Evolutionary conservation across 2,797 vertebrate species (phyloP), one percentile per base, ranked within the genome.

Genomic region (Liasis olivaceus): DNA sequence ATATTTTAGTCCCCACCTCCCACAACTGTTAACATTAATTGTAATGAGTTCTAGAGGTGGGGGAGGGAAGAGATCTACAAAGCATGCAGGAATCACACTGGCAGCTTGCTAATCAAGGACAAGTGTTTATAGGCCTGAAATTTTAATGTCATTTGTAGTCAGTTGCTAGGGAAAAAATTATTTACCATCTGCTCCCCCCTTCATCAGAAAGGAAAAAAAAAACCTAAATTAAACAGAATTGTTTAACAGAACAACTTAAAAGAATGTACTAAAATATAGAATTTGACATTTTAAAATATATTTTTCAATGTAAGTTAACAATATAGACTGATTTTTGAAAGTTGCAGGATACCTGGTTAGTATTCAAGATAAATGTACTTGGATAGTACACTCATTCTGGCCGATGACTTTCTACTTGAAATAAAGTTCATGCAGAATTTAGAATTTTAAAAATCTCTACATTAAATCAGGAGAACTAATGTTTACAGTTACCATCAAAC

Each of bases 91-190:
- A 90, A 95, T 51, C 81, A 90, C 91, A 93, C 89, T 6, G 87
- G 89, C 87, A 95, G 85, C 36, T 77, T 72, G 90, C 88, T 94
- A 89, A 58, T 85, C 88, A 92, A 87, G 85, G 89, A 72, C 69
- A 94, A 93, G 89, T 2, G 92, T 12, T 93, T 26, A 91, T 91
- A 72, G 72, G 91, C 87, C 94, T 89, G 51, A 94, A 93, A 91
- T 91, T 51, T 94, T 94, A 94, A 91, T 90, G 88, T 94, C 64
- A 56, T 5, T 47, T 92, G 87, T 89, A 77, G 58, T 94, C n/a
- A 95, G 93, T 92, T 94, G 90, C 42, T 28, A 31, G 94, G 72
- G 56, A 95, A 96, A 91, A 14, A 1, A 94, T 90, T 77, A 88
- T 91, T 95, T 89, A 92, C 60, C n/a, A 56, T n/a, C 62, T 58